phyloP scores from a whole-genome alignment of 2,888 invertebrate genomes.

The Zonitis immaculata region DNA sequence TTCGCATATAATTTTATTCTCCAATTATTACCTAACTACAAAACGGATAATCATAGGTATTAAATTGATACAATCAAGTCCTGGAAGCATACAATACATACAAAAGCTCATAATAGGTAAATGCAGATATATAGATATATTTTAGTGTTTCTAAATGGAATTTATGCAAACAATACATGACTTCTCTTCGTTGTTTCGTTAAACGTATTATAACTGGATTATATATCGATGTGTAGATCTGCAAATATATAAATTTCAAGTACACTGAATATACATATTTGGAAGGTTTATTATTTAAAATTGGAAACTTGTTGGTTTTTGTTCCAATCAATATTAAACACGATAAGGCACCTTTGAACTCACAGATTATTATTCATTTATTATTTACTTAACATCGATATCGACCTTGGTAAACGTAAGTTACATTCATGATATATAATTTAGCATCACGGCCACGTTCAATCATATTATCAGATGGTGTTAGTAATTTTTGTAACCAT shows the following conservation, averaged over 20 bases:
- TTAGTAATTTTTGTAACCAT: conserved; percentile 67
- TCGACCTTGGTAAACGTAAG: conserved; percentile 82
- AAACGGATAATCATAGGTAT: no score
- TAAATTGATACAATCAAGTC: no score
- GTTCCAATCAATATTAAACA: not conserved
- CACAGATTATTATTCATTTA: conserved; percentile 62
- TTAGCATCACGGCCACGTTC: conserved; percentile 74
- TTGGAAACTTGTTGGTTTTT: not conserved
- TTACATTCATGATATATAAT: conserved; percentile 76
- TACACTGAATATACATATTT: conserved; percentile 23
- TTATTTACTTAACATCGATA: conserved; percentile 83
- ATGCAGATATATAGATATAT: not conserved
- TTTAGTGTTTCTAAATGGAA: conserved; percentile 9
- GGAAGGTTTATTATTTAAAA: conserved; percentile 26
- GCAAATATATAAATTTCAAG: conserved; percentile 29
- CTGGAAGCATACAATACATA: not conserved
- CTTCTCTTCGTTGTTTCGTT: conserved; percentile 16
- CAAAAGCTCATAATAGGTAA: not conserved
- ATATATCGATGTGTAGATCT: conserved; percentile 31
- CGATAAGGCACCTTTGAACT: not conserved
- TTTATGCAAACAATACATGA: conserved; percentile 28
- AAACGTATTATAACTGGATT: conserved; percentile 28
- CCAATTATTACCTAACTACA: no score
- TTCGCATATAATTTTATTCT: no score
- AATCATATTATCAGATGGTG: conserved; percentile 43